Conservation (phyloP, 2,113 vertebrate species). For the Neolamprologus variostigma region DNA sequence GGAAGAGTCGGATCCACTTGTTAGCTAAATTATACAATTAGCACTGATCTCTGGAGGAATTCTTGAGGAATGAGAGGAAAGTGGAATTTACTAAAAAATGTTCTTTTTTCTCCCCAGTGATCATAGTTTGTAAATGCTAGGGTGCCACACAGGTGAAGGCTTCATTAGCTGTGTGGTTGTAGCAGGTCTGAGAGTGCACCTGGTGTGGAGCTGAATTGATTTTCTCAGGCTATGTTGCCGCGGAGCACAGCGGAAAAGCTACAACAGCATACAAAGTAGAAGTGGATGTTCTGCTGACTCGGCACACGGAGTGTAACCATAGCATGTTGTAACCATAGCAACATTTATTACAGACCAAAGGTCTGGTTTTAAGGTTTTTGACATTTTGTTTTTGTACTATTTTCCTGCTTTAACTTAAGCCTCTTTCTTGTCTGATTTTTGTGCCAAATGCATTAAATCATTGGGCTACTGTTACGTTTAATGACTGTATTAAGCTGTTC, state of each 20-base stretch:
- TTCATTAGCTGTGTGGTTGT: not conserved
- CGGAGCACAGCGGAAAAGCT: not conserved
- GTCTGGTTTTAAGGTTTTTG: not conserved
- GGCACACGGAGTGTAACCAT: not conserved
- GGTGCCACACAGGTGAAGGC: not conserved
- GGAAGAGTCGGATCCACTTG: not conserved
- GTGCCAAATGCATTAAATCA: not conserved
- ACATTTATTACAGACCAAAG: not conserved
- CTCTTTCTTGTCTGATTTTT: not conserved
- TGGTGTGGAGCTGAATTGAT: not conserved
- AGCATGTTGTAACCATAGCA: slow-evolving; percentile 9
- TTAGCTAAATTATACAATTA: not conserved
- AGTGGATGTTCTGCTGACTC: slow-evolving; percentile 30
- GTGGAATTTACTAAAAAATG: not conserved
- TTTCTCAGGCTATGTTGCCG: slow-evolving; percentile 6
- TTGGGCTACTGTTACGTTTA: not conserved
- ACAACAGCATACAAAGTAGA: slow-evolving; percentile 21
- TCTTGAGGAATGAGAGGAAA: not conserved
- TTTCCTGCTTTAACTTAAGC: not conserved
- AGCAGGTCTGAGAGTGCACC: not conserved
- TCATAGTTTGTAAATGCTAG: not conserved
- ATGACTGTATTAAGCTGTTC: not conserved
- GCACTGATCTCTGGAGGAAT: not conserved
- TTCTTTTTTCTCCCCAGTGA: too few species aligned
- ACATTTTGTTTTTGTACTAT: not conserved